Percentiles rank a stretch among this genome's conserved stretches.
phyloP scores from a whole-genome alignment of 2,888 invertebrate species.

The Onchidella celtica region DNA sequence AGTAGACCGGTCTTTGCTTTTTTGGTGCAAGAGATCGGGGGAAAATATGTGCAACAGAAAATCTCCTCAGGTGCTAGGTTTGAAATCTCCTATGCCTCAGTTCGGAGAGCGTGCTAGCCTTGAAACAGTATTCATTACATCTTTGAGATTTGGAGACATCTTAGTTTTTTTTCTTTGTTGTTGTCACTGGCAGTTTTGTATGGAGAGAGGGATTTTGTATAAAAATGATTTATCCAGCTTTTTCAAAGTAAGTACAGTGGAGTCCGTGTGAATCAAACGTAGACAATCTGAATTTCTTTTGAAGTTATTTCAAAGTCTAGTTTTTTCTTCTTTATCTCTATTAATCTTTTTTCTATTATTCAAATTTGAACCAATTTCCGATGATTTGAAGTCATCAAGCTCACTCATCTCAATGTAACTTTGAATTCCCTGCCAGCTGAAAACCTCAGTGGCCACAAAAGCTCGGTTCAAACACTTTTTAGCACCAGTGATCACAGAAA shows the following conservation, averaged over 20 bases:
- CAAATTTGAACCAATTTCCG: no score
- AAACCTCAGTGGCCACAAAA: no score
- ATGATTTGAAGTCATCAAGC: no score
- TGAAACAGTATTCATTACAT: neutral
- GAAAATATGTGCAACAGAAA: slow-evolving; percentile 47
- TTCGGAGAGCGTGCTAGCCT: neutral
- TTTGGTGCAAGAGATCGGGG: slow-evolving; percentile 29
- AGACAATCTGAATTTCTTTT: neutral
- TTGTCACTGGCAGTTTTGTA: neutral
- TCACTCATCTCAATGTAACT: no score
- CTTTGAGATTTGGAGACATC: no score
- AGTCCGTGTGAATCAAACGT: neutral
- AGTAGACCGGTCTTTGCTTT: slow-evolving; percentile 45
- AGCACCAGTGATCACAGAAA: no score
- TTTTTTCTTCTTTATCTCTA: no score
- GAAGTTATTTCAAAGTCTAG: no score
- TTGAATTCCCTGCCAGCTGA: no score
- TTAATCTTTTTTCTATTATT: no score
- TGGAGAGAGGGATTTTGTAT: neutral
- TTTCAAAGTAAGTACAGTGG: neutral
- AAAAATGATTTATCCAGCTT: neutral
- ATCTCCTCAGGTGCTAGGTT: neutral
- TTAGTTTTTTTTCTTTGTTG: no score
- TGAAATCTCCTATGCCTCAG: neutral
- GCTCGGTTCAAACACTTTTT: no score